These are phyloP conservation scores for Bradypodion ventrale DNA, from an alignment of 2,797 vertebrate species.

Conservation along the genomic window DNA sequence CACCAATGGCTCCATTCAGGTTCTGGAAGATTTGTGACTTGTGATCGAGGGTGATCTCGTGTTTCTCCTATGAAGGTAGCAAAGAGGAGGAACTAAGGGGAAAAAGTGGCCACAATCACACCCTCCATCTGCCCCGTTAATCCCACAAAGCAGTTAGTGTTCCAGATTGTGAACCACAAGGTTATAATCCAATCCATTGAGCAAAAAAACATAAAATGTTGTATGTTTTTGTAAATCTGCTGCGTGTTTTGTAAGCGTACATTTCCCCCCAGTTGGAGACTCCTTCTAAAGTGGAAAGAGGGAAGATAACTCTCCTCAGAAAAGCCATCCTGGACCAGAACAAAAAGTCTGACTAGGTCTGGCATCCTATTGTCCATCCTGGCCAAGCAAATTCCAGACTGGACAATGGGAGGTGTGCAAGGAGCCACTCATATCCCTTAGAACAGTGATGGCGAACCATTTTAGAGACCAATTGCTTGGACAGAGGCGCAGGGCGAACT, in stretches of 20 bases:
- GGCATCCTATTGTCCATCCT: too few species aligned
- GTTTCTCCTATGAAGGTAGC: conserved; percentile 78
- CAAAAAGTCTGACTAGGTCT: too few species aligned
- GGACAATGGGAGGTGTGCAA: too few species aligned
- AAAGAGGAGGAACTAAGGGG: background rate
- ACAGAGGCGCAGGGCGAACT: too few species aligned
- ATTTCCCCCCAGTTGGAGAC: background rate
- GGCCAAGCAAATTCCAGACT: too few species aligned
- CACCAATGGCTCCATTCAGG: conserved; percentile 89
- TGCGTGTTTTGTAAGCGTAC: background rate
- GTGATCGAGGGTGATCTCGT: conserved; percentile 85
- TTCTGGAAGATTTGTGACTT: conserved; percentile 90
- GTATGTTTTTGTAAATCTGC: background rate
- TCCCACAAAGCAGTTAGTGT: background rate
- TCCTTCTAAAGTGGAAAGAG: background rate
- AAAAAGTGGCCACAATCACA: background rate
- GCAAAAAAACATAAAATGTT: background rate
- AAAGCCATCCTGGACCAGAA: too few species aligned
- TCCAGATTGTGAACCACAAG: background rate
- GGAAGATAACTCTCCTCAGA: background rate
- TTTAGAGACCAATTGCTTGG: too few species aligned
- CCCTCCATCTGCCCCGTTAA: background rate
- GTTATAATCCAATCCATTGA: background rate
- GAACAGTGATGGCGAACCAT: too few species aligned
- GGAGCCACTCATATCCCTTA: too few species aligned